Evolutionary conservation across 2,113 vertebrate species (phyloP).

Genomic region (Spea multiplicata): DNA sequence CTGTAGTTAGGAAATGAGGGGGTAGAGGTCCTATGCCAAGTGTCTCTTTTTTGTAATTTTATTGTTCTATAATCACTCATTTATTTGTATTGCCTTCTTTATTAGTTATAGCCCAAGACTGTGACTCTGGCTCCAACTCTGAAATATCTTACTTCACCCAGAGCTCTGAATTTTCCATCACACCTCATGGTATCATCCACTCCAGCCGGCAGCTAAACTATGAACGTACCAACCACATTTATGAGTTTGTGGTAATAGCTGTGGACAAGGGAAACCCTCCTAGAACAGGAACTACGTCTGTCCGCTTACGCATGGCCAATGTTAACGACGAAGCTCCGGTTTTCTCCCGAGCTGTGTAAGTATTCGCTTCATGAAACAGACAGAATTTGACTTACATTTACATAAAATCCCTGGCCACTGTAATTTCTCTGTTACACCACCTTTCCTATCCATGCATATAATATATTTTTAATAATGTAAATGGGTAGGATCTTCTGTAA

Average conservation of each 20-base stretch:
- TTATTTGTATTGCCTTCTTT: conserved; percentile 9
- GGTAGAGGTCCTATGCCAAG: too few relatives aligned
- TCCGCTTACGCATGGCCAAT: conserved; percentile 77
- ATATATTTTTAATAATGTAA: too few relatives aligned
- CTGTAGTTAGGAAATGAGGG: too few relatives aligned
- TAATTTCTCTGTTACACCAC: too few relatives aligned
- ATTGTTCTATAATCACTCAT: neutral
- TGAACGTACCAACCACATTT: conserved; percentile 81
- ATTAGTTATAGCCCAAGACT: conserved; percentile 80
- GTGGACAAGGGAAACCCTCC: conserved; percentile 78
- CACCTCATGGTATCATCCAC: conserved; percentile 72
- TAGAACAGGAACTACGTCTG: conserved; percentile 77
- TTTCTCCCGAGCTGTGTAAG: conserved; percentile 81
- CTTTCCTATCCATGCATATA: too few relatives aligned
- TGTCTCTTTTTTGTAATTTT: too few relatives aligned
- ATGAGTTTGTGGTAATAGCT: conserved; percentile 83
- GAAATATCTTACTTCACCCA: conserved; percentile 80
- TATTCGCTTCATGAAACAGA: neutral
- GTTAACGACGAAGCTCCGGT: conserved; percentile 80
- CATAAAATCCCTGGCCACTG: too few relatives aligned
- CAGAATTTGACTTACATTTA: too few relatives aligned
- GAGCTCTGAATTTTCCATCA: conserved; percentile 78
- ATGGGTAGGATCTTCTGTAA: too few relatives aligned
- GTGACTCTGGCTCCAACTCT: conserved; percentile 79
- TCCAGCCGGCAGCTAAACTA: conserved; percentile 77